Percentiles rank a stretch among this genome's conserved stretches.
These are phyloP conservation scores for Grallaria varia DNA, from an alignment of 2,113 vertebrate genomes.

Conservation along the genomic window DNA sequence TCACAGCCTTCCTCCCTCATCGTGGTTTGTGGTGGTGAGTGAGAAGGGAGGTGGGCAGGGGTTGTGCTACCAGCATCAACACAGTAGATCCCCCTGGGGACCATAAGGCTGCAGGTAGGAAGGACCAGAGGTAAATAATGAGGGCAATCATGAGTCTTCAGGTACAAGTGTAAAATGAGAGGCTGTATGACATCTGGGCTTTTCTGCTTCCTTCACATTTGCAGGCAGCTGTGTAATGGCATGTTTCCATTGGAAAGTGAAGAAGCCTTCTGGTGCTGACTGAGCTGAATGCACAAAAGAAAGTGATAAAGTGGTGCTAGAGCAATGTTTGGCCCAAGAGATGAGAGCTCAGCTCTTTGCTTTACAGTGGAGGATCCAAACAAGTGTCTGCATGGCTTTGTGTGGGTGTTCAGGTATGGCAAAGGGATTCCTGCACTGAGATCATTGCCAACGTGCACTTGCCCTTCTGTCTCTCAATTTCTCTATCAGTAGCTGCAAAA, in stretches of 20 bases:
- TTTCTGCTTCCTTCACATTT: neutral
- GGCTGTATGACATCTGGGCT: neutral
- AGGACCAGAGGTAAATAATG: neutral
- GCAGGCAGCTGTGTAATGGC: neutral
- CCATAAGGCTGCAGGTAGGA: neutral
- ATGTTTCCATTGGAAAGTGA: neutral
- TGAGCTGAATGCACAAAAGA: neutral
- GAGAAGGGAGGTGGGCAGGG: neutral
- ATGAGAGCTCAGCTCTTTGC: neutral
- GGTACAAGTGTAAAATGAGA: neutral
- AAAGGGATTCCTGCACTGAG: neutral
- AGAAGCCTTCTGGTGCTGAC: neutral
- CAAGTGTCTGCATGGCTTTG: neutral
- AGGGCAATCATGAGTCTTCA: neutral
- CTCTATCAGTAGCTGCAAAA: neutral
- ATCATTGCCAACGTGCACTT: neutral
- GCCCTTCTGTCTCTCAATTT: neutral
- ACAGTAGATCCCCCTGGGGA: neutral
- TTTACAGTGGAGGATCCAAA: neutral
- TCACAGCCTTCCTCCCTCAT: neutral
- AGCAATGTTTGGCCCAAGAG: neutral
- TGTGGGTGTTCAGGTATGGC: neutral
- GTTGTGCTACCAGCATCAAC: neutral
- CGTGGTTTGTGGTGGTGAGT: accelerated
- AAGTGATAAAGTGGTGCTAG: accelerated